Evolutionary conservation across 2,888 invertebrate genomes (phyloP).

Genomic region (Actias luna): DNA sequence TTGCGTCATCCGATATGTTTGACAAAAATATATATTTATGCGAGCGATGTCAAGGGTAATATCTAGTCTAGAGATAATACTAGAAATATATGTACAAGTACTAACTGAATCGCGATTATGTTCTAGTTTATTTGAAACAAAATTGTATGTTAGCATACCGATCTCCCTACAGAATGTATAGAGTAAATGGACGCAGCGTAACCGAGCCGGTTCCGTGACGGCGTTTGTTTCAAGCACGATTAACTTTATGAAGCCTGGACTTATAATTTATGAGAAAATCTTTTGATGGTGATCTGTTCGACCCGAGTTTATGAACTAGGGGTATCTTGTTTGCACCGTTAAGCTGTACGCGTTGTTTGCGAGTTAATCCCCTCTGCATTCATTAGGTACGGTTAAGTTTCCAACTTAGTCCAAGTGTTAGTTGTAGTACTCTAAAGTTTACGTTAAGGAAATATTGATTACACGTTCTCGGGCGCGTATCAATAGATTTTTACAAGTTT

Average conservation of each 20-base stretch:
- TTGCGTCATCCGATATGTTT: too few species aligned
- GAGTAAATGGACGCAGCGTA: background rate
- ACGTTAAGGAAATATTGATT: too few species aligned
- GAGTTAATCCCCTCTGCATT: background rate
- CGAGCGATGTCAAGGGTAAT: too few species aligned
- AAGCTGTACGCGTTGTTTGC: background rate
- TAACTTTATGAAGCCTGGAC: slow-evolving; percentile 44
- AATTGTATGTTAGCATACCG: background rate
- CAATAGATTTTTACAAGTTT: too few species aligned
- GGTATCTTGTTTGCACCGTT: slow-evolving; percentile 11
- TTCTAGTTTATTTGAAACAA: background rate
- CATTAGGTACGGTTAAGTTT: background rate
- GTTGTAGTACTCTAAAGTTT: too few species aligned
- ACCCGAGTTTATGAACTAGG: slow-evolving; percentile 15
- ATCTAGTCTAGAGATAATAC: too few species aligned
- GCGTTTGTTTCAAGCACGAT: slow-evolving; percentile 30
- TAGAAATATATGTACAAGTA: too few species aligned
- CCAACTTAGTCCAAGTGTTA: too few species aligned
- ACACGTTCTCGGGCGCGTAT: too few species aligned
- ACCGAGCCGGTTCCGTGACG: slow-evolving; percentile 18
- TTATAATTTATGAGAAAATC: slow-evolving; percentile 40
- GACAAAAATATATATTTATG: too few species aligned
- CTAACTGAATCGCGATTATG: too few species aligned
- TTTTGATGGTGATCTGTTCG: slow-evolving; percentile 20
- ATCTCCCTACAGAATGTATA: background rate